Base-by-base conservation (phyloP, 2,113 vertebrate genomes). In the Hipposideros armiger region DNA sequence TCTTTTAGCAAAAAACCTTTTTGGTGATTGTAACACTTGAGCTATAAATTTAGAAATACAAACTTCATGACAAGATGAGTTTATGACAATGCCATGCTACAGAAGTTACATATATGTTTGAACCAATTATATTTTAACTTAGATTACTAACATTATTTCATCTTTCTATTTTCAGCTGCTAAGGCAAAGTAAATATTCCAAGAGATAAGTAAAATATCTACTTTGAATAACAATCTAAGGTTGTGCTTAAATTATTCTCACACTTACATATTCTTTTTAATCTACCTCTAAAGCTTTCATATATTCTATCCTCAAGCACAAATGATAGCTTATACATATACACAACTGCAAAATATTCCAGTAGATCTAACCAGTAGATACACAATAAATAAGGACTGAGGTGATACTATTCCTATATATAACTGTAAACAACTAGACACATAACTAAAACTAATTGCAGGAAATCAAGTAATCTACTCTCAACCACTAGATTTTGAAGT, bases 41-140 rank as follows among this genome's bases (percentile, higher is more conserved):
- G 47, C 30, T 82, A 95, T 26, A 86, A 84, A 78, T 80, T 86
- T 5, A 90, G 8, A 74, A 90, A n/a, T 32, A 80, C 14, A 93
- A 60, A 93, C 80, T 77, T 74, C 19, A 84, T 80, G 66, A 86
- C 40, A 86, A 92, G 67, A 45, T 19, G 28, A 76, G 24, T 60
- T 84, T 83, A 88, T 42, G 28, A 52, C 45, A 62, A 70, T 47
- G 19, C 88, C 40, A 89, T 73, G 22, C 22, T 74, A 60, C 22
- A 80, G 64, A 40, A 60, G 7, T 58, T 13, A 47, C 19, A 47
- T 16, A 47, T 16, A 69, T 47, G 67, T 13, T 45, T 3, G 32
- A 93, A 58, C 20, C 66, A 90, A 81, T 28, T 60, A 60, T 26
- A 76, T 24, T 90, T 67, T 76, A 72, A 56, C 40, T 70, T 78